These are phyloP conservation scores for Nymphalis c-album DNA, from an alignment of 2,888 invertebrate genomes.

Conservation along the genomic window DNA sequence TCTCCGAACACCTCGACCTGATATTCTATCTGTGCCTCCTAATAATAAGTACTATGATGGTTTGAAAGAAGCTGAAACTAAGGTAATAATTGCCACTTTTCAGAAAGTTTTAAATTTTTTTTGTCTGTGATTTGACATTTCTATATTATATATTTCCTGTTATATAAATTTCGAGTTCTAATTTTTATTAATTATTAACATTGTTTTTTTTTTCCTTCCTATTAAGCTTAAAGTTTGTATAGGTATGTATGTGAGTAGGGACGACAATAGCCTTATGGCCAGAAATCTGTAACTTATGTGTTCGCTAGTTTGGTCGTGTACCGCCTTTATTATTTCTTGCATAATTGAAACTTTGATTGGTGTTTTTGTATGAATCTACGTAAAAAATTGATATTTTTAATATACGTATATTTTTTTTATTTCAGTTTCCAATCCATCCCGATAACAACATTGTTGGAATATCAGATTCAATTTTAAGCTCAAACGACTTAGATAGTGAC, in stretches of 20 bases:
- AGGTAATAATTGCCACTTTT: slow-evolving; percentile 48
- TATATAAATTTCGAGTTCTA: too few species aligned
- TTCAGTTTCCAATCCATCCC: slow-evolving; percentile 68
- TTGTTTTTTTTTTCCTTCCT: too few species aligned
- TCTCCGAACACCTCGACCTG: slow-evolving; percentile 85
- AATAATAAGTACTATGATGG: slow-evolving; percentile 71
- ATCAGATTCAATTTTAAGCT: slow-evolving; percentile 67
- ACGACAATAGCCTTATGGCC: too few species aligned
- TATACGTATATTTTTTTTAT: slow-evolving; percentile 26
- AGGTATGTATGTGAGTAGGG: too few species aligned
- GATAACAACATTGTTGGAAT: slow-evolving; percentile 70
- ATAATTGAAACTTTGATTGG: neutral
- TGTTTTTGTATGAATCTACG: neutral
- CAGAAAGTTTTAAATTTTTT: too few species aligned
- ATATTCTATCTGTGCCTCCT: slow-evolving; percentile 82
- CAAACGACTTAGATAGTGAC: slow-evolving; percentile 64
- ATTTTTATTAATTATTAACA: too few species aligned
- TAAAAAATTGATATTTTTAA: neutral
- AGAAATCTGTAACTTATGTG: too few species aligned
- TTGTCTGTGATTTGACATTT: too few species aligned
- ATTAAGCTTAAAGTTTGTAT: too few species aligned
- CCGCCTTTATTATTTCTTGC: too few species aligned
- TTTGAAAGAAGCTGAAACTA: slow-evolving; percentile 64
- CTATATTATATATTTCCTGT: too few species aligned
- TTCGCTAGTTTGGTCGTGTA: too few species aligned